Evolutionary conservation across 2,797 vertebrate genomes (phyloP).

Genomic region (Muscicapa striata): DNA sequence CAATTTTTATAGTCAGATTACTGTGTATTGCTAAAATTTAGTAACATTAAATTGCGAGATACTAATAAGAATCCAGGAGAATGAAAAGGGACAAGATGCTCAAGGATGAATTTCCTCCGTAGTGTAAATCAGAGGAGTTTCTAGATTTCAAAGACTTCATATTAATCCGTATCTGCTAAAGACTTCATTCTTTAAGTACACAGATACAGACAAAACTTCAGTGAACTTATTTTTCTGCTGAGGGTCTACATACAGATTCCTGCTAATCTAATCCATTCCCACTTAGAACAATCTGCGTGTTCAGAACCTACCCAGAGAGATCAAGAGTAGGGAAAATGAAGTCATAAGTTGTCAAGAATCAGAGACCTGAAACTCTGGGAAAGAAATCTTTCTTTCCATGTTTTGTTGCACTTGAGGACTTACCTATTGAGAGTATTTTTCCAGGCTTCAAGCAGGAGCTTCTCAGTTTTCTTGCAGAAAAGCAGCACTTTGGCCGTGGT

Average conservation of each 20-base stretch:
- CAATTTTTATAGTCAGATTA: neutral
- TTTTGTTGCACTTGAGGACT: neutral
- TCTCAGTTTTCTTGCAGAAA: neutral
- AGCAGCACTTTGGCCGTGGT: neutral
- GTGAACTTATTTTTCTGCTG: neutral
- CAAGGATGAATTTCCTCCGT: neutral
- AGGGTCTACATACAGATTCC: neutral
- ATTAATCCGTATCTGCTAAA: neutral
- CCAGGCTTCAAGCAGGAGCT: neutral
- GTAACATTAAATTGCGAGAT: neutral
- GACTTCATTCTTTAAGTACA: neutral
- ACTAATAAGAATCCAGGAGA: neutral
- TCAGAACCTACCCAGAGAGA: neutral
- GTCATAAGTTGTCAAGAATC: neutral
- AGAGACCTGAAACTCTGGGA: neutral
- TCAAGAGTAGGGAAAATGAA: neutral
- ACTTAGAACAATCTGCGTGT: neutral
- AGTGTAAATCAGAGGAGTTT: neutral
- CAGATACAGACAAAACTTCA: neutral
- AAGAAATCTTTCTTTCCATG: neutral
- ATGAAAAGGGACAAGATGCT: neutral
- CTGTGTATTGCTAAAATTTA: neutral
- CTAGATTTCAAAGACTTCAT: neutral
- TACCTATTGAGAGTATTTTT: neutral
- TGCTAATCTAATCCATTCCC: neutral